Evolutionary conservation across 2,888 invertebrate species (phyloP).

Genomic region (Glaucopsyche alexis): DNA sequence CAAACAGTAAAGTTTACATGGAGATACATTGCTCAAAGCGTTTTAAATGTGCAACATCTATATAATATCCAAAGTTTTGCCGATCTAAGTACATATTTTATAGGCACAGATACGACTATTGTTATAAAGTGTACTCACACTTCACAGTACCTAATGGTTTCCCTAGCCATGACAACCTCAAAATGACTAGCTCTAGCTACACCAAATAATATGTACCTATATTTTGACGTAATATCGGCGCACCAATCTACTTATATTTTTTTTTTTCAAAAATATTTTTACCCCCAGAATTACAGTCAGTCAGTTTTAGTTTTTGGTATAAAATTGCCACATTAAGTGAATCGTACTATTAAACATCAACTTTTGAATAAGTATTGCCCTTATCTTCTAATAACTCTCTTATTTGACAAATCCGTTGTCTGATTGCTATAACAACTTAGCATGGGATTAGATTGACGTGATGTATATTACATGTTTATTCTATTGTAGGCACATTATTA

Average conservation of each 20-base stretch:
- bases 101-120: background rate
- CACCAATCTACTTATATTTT: background rate
- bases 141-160: background rate
- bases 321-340: too few relatives aligned
- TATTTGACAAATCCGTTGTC: too few relatives aligned
- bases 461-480: too few relatives aligned
- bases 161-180: background rate
- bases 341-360: too few relatives aligned
- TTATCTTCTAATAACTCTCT: too few relatives aligned
- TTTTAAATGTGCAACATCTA: background rate
- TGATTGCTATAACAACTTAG: too few relatives aligned
- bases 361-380: too few relatives aligned
- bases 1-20: background rate
- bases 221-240: background rate
- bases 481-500: too few relatives aligned
- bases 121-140: background rate
- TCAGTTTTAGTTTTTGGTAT: too few relatives aligned
- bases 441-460: too few relatives aligned
- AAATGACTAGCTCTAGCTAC: background rate
- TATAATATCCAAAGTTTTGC: background rate
- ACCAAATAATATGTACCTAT: background rate
- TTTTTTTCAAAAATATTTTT: too few relatives aligned
- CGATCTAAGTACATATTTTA: background rate
- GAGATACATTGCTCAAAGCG: background rate
- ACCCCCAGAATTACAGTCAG: too few relatives aligned